Conservation (phyloP, 1,140 invertebrate species). For the Cyphomyrmex costatus region DNA sequence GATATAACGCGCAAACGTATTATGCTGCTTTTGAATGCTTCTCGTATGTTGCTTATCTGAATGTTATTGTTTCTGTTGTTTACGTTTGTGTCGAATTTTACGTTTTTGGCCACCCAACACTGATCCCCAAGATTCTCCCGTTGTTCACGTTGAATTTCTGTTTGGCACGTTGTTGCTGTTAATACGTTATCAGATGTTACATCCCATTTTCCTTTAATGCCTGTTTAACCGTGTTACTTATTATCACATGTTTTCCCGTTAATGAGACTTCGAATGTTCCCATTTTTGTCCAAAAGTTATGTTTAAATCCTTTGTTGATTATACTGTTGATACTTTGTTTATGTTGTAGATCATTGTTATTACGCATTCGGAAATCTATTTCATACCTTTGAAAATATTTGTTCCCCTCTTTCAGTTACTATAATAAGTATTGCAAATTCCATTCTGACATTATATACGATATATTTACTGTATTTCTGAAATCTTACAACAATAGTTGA, state of each 20-base stretch:
- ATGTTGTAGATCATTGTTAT: conserved; percentile 43
- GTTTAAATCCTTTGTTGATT: conserved; percentile 43
- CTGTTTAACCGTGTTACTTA: conserved; percentile 37
- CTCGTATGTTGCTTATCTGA: conserved; percentile 52
- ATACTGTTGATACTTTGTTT: conserved; percentile 47
- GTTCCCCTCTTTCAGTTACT: neutral
- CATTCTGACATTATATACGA: neutral
- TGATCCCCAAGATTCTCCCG: conserved; percentile 30
- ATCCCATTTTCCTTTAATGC: conserved; percentile 1
- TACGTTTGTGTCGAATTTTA: conserved; percentile 53
- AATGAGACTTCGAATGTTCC: neutral
- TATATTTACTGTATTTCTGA: conserved; percentile 11
- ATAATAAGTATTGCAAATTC: neutral
- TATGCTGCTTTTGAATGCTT: conserved; percentile 63
- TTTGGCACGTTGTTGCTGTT: conserved; percentile 57
- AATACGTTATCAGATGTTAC: conserved; percentile 39
- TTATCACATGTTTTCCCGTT: conserved; percentile 43
- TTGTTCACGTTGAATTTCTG: conserved; percentile 61
- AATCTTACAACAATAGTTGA: neutral
- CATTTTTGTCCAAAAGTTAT: conserved; percentile 23
- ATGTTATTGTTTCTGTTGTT: conserved; percentile 56
- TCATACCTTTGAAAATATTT: neutral
- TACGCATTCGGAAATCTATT: neutral
- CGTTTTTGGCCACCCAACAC: neutral
- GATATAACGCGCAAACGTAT: conserved; percentile 48